Evolutionary conservation across 2,113 vertebrate genomes (phyloP), one percentile per base, ranked within the genome.

Genomic region (Mormoops blainvillei): DNA sequence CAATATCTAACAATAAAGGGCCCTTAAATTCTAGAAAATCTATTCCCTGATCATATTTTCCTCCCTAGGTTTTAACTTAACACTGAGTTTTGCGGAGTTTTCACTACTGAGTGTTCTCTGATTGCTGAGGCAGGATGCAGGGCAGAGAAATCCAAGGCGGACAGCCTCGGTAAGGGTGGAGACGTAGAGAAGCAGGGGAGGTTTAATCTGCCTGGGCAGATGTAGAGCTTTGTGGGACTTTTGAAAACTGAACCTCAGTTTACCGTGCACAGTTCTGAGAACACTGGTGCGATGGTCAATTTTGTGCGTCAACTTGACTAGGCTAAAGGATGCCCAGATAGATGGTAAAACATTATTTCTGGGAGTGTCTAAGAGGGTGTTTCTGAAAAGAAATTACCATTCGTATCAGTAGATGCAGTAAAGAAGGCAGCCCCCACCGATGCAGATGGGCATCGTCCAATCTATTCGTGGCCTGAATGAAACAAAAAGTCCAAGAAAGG

Each of bases 161-260:
- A 7, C 10, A 63, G 41, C 19, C 26, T 50, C 15, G 0, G 2
- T 1, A 61, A 15, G 15, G 11, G 3, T 33, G 36, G 26, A n/a
- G 3, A 84, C 45, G 2, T 33, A 24, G 22, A 36, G 15, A 4
- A 65, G 10, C 12, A 74, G 28, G 28, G 22, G 33, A 76, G 10
- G 4, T 6, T 48, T 45, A 28, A 33, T 12, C 20, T 54, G 7
- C 24, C 3, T 12, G 67, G 31, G 18, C 11, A 84, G 54, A 92
- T 38, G 81, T 2, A 31, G 33, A 31, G 14, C 26, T 63, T 70
- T 36, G 73, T 10, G 38, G 36, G 86, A 20, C 24, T 63, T 91
- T 86, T 18, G 45, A 20, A 87, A 88, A 11, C 43, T 1, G 15
- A 74, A 56, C 45, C 9, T 91, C 85, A 52, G 28, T 15, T 41